Percentiles rank a stretch among this genome's conserved stretches.
Conservation (phyloP, 2,113 vertebrate species). For the Zosterops hypoxanthus region DNA sequence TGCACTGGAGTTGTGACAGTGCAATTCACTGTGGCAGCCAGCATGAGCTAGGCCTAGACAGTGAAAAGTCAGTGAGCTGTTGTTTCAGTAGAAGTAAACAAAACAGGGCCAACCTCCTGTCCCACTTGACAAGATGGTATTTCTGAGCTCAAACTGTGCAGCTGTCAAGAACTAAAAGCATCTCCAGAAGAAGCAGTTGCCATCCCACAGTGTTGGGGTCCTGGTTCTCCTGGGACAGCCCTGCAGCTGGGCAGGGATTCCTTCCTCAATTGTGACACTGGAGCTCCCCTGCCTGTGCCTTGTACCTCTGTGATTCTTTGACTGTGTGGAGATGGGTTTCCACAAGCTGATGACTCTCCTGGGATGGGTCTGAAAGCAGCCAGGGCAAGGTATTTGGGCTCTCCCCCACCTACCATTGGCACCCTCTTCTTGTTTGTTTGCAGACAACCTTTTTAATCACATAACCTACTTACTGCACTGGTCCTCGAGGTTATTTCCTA, state of each 20-base stretch:
- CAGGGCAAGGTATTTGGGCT: not conserved
- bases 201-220: not conserved
- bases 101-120: not conserved
- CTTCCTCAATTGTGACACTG: not conserved
- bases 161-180: not conserved
- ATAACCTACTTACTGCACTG: not conserved
- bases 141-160: not conserved
- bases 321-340: not conserved
- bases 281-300: not conserved
- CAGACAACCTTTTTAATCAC: not conserved
- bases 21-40: not conserved
- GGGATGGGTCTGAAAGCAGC: not conserved
- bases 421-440: not conserved
- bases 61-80: not conserved
- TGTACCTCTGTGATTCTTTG: not conserved
- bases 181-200: not conserved
- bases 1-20: not conserved
- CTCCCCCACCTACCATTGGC: not conserved
- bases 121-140: fast-evolving
- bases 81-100: not conserved
- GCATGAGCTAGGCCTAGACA: not conserved
- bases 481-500: not conserved
- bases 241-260: not conserved
- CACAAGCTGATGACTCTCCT: not conserved
- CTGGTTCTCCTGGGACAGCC: not conserved